Base-by-base conservation (phyloP, 2,113 vertebrate genomes). In the Protobothrops mucrosquamatus region DNA sequence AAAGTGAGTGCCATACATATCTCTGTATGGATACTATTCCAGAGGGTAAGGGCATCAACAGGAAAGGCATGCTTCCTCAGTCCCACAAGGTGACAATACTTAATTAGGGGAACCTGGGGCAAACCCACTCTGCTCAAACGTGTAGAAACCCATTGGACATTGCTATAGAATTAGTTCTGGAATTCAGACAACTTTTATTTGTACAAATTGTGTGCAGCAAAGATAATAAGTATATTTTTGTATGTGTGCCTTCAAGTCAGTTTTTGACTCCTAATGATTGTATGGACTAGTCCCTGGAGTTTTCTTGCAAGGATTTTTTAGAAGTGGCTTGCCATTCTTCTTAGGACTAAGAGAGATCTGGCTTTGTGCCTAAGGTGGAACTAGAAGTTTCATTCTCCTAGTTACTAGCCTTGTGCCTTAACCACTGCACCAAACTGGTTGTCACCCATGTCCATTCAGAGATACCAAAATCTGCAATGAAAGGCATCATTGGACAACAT, bases 181-280 rank as follows among this genome's bases (percentile, higher is more conserved):
- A 91, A 93, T 94, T 89, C 69, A 93, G 90, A 91, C 34, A 2
- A 92, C 94, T 92, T 64, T 8, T 48, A 92, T 90, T 93, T 95
- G 29, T 43, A 92, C 15, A 92, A 90, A 94, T 64, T 56, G 1
- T 85, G 85, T 93, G 94, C 94, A 56, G 55, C 23, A 89, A 3
- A 93, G 88, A 93, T 93, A 51, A 43, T 43, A 81, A 22, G 18
- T 81, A 8, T 81, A 22, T 22, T 81, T 39, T 1, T 39, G 34
- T 39, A 6, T 39, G 15, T 39, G 6, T 39, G 6, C 69, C 34
- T 81, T 81, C 69, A 39, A 81, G n/a, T 81, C 74, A 81, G 18
- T 43, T 81, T 81, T 43, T 81, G 6, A 81, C 18, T 23, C 74
- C n/a, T 39, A 34, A 18, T 3, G 34, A 81, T 43, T 43, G 7